Evolutionary conservation across 2,797 vertebrate genomes (phyloP).

Genomic region (Zonotrichia albicollis): DNA sequence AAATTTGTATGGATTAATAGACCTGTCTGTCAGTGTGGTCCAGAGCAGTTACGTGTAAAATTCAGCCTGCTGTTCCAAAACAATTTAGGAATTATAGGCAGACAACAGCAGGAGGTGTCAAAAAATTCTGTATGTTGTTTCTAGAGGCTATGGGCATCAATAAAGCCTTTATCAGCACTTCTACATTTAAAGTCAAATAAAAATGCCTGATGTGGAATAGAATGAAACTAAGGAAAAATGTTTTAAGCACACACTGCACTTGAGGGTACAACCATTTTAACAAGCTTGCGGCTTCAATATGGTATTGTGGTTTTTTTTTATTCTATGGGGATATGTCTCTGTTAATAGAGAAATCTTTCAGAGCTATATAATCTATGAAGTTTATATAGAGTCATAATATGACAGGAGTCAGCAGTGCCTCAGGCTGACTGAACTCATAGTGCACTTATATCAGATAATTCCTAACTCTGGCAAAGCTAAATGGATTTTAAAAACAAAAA

Average conservation of each 20-base stretch:
- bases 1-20: neutral
- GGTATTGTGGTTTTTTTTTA: neutral
- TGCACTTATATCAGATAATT: constrained; percentile 40
- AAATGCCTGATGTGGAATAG: neutral
- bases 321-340: constrained; percentile 30
- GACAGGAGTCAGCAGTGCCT: constrained; percentile 20
- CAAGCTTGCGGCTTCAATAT: constrained; percentile 50
- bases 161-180: constrained; percentile 32
- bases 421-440: constrained; percentile 21
- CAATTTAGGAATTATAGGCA: neutral
- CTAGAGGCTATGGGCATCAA: neutral
- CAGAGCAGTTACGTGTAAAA: constrained; percentile 28
- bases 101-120: neutral
- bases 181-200: neutral
- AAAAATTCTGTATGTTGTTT: neutral
- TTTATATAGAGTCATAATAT: constrained; percentile 30
- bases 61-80: neutral
- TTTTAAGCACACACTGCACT: constrained; percentile 41
- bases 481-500: constrained; percentile 23
- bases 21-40: constrained; percentile 6
- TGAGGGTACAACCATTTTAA: constrained; percentile 57
- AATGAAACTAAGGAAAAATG: neutral
- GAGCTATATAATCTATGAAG: constrained; percentile 6
- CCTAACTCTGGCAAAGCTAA: constrained; percentile 37
- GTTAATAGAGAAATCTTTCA: constrained; percentile 34